These are phyloP conservation scores for Heliopora coerulea DNA, from an alignment of 92 coral and sea anemone species.

Conservation along the genomic window DNA sequence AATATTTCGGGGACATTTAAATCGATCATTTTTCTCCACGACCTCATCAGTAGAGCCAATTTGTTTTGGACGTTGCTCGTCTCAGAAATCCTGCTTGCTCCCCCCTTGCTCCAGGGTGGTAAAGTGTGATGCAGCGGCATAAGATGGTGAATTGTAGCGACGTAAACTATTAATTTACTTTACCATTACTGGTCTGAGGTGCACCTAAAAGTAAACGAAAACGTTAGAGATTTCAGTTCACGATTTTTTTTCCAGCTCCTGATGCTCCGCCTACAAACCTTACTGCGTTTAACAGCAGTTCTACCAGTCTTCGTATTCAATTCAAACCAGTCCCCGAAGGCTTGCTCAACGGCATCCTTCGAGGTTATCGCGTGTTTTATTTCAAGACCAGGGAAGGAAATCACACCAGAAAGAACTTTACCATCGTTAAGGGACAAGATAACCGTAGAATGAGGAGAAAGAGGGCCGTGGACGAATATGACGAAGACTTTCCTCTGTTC, in stretches of 20 bases:
- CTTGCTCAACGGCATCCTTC: slow-evolving; percentile 26
- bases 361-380: slow-evolving; percentile 39
- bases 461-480: slow-evolving; percentile 11
- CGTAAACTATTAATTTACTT: too few relatives aligned
- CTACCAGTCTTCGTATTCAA: slow-evolving; percentile 23
- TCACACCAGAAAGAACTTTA: slow-evolving; percentile 16
- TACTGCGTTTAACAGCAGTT: slow-evolving; percentile 26
- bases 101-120: too few relatives aligned
- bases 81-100: too few relatives aligned
- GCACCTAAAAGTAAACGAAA: too few relatives aligned
- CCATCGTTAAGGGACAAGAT: slow-evolving; percentile 1
- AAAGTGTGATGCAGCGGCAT: too few relatives aligned
- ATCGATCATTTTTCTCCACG: too few relatives aligned
- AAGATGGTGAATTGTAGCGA: too few relatives aligned
- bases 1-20: too few relatives aligned
- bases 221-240: not conserved
- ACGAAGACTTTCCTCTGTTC: slow-evolving; percentile 19
- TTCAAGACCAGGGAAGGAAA: slow-evolving; percentile 27
- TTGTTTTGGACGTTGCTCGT: too few relatives aligned
- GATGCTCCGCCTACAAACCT: slow-evolving; percentile 20
- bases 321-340: slow-evolving; percentile 21
- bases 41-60: too few relatives aligned
- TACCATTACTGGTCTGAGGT: too few relatives aligned
- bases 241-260: slow-evolving; percentile 1
- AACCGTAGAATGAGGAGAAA: not conserved